Base-by-base conservation (phyloP, 2,888 invertebrate species). In the Cephus rjabovi region DNA sequence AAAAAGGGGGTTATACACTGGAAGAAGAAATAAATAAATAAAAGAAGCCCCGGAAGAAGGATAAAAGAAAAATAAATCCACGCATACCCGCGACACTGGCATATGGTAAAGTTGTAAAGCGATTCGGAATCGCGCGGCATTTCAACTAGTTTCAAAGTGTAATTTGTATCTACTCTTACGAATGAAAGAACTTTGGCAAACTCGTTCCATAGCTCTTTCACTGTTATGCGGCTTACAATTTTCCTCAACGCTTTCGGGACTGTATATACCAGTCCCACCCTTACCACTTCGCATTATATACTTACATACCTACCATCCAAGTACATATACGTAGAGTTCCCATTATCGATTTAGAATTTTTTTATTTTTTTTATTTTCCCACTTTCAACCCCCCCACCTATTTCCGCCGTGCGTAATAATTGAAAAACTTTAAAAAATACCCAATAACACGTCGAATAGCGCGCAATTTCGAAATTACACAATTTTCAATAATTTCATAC, bases 91-190 rank as follows among this genome's bases (percentile, higher is more conserved):
- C 31, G 71, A 71, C 71, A 71, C 35, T 23, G 75, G 70, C 70
- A 30, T 69, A 40, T 75, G 69, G 69, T 30, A 23, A 37, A 77
- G 75, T 70, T 34, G 37, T 75, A 40, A 77, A 77, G 71, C 75
- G 71, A 70, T 77, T 70, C 75, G 70, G 15, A 37, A 33, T 77
- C 75, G 75, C 75, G 75, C 77, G 77, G 75, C 11, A 75, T 75
- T 69, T 31, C 69, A 70, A 77, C 77, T 77, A 75, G 77, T 77
- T 77, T 75, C 15, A 75, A 77, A 77, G 75, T 77, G 77, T 77
- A 77, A 77, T 77, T 77, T 77, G 77, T 77, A 70, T 70, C 69
- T 70, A 75, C 75, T 77, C 69, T 75, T 75, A 37, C 75, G 75
- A 75, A 77, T 33, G 69, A 33, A 35, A 30, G 70, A 77, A 75